A percentile compares a stretch with the other conserved stretches of the same genome.
These are phyloP conservation scores for Scleropages formosus DNA, from an alignment of 2,797 vertebrate species.

Conservation along the genomic window DNA sequence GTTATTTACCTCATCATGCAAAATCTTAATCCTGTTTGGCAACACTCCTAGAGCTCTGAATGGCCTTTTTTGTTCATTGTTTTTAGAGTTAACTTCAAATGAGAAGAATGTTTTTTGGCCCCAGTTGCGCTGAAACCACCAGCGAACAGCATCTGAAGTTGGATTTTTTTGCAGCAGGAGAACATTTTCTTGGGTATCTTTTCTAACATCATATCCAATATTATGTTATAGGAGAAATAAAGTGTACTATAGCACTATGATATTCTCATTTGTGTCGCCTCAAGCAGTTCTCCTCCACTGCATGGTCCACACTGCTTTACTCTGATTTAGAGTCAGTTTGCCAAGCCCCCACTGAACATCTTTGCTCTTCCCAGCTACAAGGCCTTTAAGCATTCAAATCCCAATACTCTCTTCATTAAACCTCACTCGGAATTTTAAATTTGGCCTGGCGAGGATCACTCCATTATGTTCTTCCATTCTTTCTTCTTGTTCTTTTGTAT, in stretches of 20 bases:
- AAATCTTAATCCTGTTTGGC: constrained; percentile 74
- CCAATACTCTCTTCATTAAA: background rate
- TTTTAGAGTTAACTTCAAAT: background rate
- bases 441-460: background rate
- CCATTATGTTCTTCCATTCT: background rate
- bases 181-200: background rate
- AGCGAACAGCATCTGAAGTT: background rate
- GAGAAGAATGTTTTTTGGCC: constrained; percentile 5
- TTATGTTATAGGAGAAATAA: no score
- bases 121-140: background rate
- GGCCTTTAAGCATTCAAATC: background rate
- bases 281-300: no score
- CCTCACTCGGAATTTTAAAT: background rate
- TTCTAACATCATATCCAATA: background rate
- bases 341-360: background rate
- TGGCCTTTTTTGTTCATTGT: constrained; percentile 35
- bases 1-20: constrained; percentile 69
- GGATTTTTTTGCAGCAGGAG: background rate
- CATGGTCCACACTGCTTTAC: background rate
- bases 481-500: constrained; percentile 43
- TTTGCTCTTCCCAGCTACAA: background rate
- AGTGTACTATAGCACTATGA: no score
- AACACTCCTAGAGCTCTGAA: constrained; percentile 67
- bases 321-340: background rate
- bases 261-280: background rate